Evolutionary conservation across 2,888 invertebrate species (phyloP).

Genomic region (Pseudococcus jackbeardsleyi): DNA sequence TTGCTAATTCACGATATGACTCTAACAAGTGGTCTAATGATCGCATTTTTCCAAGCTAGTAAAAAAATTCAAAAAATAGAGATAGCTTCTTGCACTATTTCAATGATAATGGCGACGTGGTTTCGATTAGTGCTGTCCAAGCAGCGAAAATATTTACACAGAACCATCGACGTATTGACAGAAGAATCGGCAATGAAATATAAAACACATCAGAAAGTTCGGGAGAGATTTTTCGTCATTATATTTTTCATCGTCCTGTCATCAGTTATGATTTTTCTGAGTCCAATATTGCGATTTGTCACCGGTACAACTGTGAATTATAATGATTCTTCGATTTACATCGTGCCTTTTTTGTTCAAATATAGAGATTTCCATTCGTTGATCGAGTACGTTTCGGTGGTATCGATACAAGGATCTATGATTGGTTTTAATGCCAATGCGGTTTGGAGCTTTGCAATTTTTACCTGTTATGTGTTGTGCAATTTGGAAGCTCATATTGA

Average conservation of each 20-base stretch:
- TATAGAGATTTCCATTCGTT: not conserved
- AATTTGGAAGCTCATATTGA: conserved; percentile 40
- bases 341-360: conserved; percentile 25
- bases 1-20: not conserved
- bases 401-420: not conserved
- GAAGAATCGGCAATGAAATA: not conserved
- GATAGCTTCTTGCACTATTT: conserved; percentile 21
- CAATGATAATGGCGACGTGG: conserved; percentile 23
- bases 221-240: not conserved
- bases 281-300: conserved; percentile 7
- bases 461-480: conserved; percentile 13
- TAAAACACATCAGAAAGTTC: conserved; percentile 1
- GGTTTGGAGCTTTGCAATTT: not conserved
- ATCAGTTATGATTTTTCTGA: not conserved
- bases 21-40: not conserved
- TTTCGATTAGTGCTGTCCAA: not conserved
- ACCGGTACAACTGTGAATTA: not conserved
- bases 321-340: conserved; percentile 28
- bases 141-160: not conserved
- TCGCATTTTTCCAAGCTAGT: not conserved
- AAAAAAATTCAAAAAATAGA: conserved; percentile 9
- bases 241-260: conserved; percentile 16
- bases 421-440: not conserved
- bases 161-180: not conserved
- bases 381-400: not conserved